Evolutionary conservation across 64 coral and sea anemone genomes (phyloP).

Genomic region (Porites australiensis): DNA sequence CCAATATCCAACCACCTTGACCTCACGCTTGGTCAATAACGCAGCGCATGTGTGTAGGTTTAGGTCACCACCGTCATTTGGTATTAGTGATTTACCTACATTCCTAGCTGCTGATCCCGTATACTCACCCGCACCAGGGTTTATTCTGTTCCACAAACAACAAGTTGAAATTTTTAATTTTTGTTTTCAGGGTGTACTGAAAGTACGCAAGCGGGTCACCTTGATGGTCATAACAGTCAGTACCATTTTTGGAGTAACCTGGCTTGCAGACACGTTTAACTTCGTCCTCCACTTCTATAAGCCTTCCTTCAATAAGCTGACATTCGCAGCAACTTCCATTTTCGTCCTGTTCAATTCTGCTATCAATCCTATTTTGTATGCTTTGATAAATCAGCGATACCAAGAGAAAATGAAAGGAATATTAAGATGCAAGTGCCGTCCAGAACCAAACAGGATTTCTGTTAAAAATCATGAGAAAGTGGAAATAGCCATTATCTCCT

Average conservation of each 20-base stretch:
- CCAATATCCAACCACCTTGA: too few relatives aligned
- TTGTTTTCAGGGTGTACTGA: background rate
- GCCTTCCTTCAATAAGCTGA: background rate
- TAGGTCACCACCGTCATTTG: background rate
- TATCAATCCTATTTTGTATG: constrained; percentile 21
- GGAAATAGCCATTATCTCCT: too few relatives aligned
- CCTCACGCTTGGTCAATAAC: too few relatives aligned
- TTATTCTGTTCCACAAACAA: too few relatives aligned
- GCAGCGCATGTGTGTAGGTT: too few relatives aligned
- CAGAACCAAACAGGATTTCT: background rate
- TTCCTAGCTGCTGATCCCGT: too few relatives aligned
- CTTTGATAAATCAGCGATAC: constrained; percentile 11
- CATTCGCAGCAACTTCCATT: background rate
- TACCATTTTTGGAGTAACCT: background rate
- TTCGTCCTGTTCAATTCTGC: constrained; percentile 13
- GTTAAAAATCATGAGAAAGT: too few relatives aligned
- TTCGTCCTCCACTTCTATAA: background rate
- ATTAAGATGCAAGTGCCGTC: background rate
- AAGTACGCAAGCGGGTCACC: constrained; percentile 1
- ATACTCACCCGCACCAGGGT: too few relatives aligned
- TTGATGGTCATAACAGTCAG: constrained; percentile 20
- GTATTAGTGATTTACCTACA: too few relatives aligned
- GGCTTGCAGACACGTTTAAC: background rate
- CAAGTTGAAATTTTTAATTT: too few relatives aligned
- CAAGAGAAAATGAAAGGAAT: background rate